Evolutionary conservation across 2,113 vertebrate species (phyloP).

Genomic region (Tamias sibiricus): DNA sequence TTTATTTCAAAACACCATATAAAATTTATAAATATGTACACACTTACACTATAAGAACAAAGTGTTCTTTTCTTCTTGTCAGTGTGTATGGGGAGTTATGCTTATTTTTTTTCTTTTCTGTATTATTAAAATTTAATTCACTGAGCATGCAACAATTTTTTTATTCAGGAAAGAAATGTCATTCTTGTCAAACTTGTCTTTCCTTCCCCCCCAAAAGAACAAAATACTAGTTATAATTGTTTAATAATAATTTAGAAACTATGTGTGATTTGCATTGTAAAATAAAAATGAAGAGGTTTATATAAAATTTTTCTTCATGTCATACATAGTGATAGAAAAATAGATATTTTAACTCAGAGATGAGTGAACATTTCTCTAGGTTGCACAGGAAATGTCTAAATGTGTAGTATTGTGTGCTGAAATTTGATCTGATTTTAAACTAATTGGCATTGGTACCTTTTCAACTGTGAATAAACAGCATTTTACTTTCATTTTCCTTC

Average conservation of each 20-base stretch:
- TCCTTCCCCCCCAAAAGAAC: background rate
- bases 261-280: background rate
- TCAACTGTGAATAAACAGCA: background rate
- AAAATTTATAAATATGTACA: background rate
- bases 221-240: background rate
- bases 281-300: background rate
- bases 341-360: background rate
- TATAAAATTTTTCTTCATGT: background rate
- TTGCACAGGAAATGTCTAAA: background rate
- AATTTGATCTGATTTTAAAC: background rate
- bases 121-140: background rate
- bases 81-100: background rate
- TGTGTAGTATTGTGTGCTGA: accelerated
- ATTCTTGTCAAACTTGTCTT: background rate
- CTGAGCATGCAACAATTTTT: background rate
- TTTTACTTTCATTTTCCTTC: background rate
- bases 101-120: background rate
- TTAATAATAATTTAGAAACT: background rate
- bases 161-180: background rate
- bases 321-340: background rate
- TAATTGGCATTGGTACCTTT: background rate
- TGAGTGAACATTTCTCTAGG: background rate
- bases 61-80: background rate
- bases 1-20: background rate
- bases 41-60: background rate